A percentile compares a stretch with the other conserved stretches of the same genome.
Evolutionary conservation across 2,797 vertebrate genomes (phyloP).

Genomic region (Cyprinella venusta): DNA sequence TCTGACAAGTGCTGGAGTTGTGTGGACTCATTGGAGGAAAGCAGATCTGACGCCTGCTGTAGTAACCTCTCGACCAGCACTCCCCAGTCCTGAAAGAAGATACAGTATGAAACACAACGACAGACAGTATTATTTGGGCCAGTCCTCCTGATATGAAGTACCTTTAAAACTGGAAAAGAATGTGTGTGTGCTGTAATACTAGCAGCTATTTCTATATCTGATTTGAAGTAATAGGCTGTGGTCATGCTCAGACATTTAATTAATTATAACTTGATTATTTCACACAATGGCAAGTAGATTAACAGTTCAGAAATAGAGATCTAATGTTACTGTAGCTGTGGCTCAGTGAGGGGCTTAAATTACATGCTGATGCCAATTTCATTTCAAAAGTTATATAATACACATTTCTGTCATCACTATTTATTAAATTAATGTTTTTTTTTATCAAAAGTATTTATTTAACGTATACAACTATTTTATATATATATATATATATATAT

Average conservation of each 20-base stretch:
- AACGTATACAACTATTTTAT: neutral
- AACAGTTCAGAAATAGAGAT: conserved; percentile 13
- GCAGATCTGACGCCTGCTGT: conserved; percentile 72
- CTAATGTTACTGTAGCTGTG: neutral
- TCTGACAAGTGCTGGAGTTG: conserved; percentile 75
- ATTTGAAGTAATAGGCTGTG: no score
- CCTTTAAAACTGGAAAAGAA: neutral
- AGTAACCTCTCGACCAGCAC: conserved; percentile 69
- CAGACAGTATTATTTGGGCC: neutral
- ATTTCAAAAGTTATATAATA: neutral
- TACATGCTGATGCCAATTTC: neutral
- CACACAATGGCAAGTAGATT: conserved; percentile 12
- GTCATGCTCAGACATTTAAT: neutral
- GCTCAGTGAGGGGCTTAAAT: neutral
- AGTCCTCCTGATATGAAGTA: neutral
- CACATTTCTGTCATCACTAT: neutral
- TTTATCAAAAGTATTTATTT: neutral
- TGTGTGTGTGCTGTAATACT: neutral
- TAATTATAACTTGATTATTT: conserved; percentile 12
- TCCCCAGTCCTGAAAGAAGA: conserved; percentile 76
- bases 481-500: no score
- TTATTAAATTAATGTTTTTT: neutral
- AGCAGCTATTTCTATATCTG: neutral
- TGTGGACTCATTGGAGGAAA: conserved; percentile 63
- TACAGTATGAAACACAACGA: neutral